phyloP scores from a whole-genome alignment of 2,113 vertebrate genomes.

The Pedionomus torquatus region DNA sequence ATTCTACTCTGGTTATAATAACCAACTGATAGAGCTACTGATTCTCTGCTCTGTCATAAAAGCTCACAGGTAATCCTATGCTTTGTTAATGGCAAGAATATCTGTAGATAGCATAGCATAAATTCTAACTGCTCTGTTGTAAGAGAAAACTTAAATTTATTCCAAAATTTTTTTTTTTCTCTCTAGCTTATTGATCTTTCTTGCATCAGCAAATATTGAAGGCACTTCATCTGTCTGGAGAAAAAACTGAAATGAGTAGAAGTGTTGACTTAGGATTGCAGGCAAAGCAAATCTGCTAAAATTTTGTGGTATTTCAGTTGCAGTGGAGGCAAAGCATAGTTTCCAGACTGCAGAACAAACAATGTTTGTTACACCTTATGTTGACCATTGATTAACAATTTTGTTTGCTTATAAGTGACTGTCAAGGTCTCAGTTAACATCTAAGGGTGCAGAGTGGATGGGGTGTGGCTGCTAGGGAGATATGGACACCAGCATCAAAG shows the following conservation, averaged over 20 bases:
- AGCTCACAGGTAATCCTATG: not conserved
- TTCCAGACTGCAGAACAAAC: not conserved
- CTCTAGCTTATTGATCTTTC: not conserved
- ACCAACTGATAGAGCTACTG: not conserved
- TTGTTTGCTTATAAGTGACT: not conserved
- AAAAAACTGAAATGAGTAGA: not conserved
- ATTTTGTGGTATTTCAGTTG: not conserved
- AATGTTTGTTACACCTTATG: not conserved
- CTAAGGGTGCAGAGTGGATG: not conserved
- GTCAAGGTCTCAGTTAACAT: not conserved
- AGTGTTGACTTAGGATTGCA: not conserved
- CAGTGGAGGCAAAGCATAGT: not conserved
- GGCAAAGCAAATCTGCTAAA: not conserved
- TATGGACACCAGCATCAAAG: not conserved
- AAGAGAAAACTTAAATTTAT: not conserved
- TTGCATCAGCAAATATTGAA: not conserved
- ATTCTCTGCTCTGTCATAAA: not conserved
- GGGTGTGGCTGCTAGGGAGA: not conserved
- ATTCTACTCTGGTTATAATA: not conserved
- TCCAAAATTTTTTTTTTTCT: not conserved
- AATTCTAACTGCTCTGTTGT: not conserved
- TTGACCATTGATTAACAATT: not conserved
- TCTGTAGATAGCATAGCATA: not conserved
- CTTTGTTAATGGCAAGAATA: not conserved
- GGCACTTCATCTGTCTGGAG: not conserved